A percentile compares a stretch with the other conserved stretches of the same genome.
Evolutionary conservation across 2,113 vertebrate species (phyloP).

Genomic region (Laterallus jamaicensis): DNA sequence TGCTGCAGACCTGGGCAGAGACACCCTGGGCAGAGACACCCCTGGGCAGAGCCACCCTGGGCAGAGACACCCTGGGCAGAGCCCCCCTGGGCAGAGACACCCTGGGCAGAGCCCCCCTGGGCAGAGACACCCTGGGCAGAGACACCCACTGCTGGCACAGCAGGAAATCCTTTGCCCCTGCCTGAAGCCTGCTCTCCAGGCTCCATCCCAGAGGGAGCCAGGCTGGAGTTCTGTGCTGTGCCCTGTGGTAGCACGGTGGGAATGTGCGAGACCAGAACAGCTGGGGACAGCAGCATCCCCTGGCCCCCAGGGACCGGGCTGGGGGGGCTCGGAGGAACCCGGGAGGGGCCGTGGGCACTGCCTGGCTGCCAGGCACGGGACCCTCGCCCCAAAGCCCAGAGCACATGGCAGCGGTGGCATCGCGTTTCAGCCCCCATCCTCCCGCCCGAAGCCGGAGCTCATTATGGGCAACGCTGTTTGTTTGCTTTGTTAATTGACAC

Average conservation of each 20-base stretch:
- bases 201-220: background rate
- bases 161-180: background rate
- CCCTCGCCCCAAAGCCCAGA: background rate
- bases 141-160: accelerated
- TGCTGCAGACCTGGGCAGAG: background rate
- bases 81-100: no score
- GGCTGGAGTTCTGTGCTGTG: background rate
- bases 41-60: no score
- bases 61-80: no score
- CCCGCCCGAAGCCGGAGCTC: slow-evolving; percentile 19
- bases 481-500: slow-evolving; percentile 53
- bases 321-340: background rate
- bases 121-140: background rate
- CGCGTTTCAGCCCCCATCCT: background rate
- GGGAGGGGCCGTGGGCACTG: background rate
- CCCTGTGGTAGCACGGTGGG: background rate
- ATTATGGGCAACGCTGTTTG: slow-evolving; percentile 41
- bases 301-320: accelerated
- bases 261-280: background rate
- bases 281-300: background rate
- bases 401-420: background rate
- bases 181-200: background rate
- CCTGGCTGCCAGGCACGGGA: accelerated
- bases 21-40: no score
- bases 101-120: no score